Base-by-base conservation (phyloP, 2,888 invertebrate genomes). In the Papilio protenor region DNA sequence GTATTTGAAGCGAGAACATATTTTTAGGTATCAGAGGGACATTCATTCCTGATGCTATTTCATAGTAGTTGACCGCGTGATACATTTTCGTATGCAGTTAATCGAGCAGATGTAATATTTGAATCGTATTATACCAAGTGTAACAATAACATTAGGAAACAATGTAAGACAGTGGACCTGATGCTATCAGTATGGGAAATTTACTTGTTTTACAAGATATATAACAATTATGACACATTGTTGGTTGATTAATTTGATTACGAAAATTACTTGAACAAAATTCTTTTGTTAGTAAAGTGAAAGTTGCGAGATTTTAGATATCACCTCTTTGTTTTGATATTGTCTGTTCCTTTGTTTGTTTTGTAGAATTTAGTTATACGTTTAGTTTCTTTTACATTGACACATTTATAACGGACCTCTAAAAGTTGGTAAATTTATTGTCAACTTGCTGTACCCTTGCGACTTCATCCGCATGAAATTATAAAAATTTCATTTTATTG, bases 191-290 rank as follows among this genome's bases (percentile, higher is more conserved):
- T 27, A 55, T 77, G 77, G 49, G 77, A 77, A 69, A 74, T 70
- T 61, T 5, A 55, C 49, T 77, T 77, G 77, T 70, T 74, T 74
- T 74, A 77, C 74, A 78, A 78, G 64, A 78, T 75, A 61, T 61
- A 61, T 77, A 70, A 77, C 70, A 70, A 70, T 77, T 69, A 74
- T 57, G 23, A 55, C 18, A 47, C 49, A 70, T 77, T 77, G 59
- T 77, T 66, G 8, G 21, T 6, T 72, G 21, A 72, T 72, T 72
- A 76, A 52, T 72, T 72, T 64, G 71, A 45, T 70, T 57, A 57
- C 61, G 57, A 76, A 72, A 59, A 64, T 52, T 5, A 21, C 64
- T 76, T 45, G 10, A 61, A 76, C 76, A 76, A 76, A 76, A 70
- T 47, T 75, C 55, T 75, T 70, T 75, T 45, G 57, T 76, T 55